Conservation (phyloP, 2,113 vertebrate genomes). For the Harpagus bidentatus region DNA sequence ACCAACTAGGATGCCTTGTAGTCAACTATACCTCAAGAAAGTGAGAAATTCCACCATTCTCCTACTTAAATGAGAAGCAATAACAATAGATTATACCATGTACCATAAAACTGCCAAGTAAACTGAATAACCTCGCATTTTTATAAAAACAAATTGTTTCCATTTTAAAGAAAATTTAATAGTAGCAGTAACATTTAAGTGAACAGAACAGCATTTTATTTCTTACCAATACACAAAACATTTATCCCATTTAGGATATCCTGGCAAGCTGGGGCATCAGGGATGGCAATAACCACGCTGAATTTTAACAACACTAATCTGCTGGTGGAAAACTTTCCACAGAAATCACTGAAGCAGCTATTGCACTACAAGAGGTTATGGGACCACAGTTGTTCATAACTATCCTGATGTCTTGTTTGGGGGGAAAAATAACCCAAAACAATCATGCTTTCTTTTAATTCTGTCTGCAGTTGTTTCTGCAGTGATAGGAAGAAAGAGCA, state of each 20-base stretch:
- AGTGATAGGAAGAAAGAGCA: background rate
- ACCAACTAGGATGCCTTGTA: background rate
- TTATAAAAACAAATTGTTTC: constrained; percentile 38
- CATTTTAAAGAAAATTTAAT: constrained; percentile 52
- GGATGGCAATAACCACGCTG: background rate
- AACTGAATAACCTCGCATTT: constrained; percentile 24
- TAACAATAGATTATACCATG: constrained; percentile 2
- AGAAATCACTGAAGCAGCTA: background rate
- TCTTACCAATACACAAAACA: constrained; percentile 4
- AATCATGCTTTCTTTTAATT: background rate
- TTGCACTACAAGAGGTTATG: background rate
- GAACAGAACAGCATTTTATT: constrained; percentile 29
- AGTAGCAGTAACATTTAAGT: constrained; percentile 36
- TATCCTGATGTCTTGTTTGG: background rate
- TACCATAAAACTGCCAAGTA: constrained; percentile 29
- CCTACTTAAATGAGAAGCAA: constrained; percentile 12
- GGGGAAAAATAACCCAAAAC: background rate
- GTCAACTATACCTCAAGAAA: background rate
- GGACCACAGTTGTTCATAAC: background rate
- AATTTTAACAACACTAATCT: background rate
- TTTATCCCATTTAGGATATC: background rate
- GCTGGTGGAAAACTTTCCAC: background rate
- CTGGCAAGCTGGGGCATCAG: background rate
- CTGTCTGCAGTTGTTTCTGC: background rate
- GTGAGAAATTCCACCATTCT: background rate